Evolutionary conservation across 2,888 invertebrate genomes (phyloP).

Genomic region (Mystacides longicornis): DNA sequence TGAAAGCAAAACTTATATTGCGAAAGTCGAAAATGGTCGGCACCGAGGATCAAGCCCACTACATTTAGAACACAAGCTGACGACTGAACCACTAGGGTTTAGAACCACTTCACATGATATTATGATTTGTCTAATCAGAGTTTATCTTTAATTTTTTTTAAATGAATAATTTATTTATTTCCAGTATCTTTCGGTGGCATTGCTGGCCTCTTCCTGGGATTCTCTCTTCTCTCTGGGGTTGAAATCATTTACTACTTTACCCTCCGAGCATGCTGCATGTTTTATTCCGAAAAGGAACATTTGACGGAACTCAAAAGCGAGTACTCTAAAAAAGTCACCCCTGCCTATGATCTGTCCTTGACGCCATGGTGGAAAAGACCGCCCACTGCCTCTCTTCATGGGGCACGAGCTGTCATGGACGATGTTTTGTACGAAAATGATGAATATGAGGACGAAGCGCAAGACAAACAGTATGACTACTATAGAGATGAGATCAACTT

Average conservation of each 20-base stretch:
- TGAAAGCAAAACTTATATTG: no score
- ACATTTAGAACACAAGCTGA: no score
- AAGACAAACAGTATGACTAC: background rate
- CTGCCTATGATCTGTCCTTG: slow-evolving; percentile 42
- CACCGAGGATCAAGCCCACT: no score
- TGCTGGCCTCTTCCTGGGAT: slow-evolving; percentile 63
- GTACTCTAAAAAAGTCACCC: slow-evolving; percentile 37
- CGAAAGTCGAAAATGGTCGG: no score
- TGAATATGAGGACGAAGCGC: background rate
- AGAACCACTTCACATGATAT: no score
- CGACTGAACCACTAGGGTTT: no score
- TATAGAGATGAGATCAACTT: background rate
- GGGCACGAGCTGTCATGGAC: slow-evolving; percentile 21
- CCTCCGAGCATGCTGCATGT: slow-evolving; percentile 59
- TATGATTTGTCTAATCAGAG: no score
- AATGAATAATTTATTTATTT: no score
- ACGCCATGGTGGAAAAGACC: slow-evolving; percentile 31
- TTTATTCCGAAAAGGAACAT: slow-evolving; percentile 43
- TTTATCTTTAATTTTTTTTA: no score
- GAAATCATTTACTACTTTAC: slow-evolving; percentile 74
- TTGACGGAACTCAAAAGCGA: slow-evolving; percentile 44
- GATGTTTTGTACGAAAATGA: slow-evolving; percentile 2
- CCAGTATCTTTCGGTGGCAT: slow-evolving; percentile 60
- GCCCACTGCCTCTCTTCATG: slow-evolving; percentile 19
- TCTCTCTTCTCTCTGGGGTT: slow-evolving; percentile 67